Base-by-base conservation (phyloP, 1,140 invertebrate genomes). In the Bombus affinis region DNA sequence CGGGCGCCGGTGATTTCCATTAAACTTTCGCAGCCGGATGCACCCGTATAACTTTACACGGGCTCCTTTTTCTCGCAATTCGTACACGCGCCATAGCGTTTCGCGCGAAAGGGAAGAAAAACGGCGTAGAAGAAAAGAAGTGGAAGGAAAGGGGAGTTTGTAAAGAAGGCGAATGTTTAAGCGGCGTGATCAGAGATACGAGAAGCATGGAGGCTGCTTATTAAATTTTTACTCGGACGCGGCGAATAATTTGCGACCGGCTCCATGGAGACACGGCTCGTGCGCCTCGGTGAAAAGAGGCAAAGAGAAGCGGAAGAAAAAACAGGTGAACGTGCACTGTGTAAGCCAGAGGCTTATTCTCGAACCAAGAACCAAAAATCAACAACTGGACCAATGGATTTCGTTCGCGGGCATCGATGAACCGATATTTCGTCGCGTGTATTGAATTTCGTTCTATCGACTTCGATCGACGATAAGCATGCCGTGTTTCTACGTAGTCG, bases 191-290 rank as follows among this genome's bases (percentile, higher is more conserved):
- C 76, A 25, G 37, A 84, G 76, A 84, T 84, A 84, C 53, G 32
- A 9, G 42, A 66, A 47, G 68, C 82, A 4, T 9, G 44, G 4
- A 22, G 74, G 47, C 35, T 79, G 83, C 53, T 84, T 84, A 84
- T 84, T 84, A 84, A 84, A 84, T 79, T 72, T 80, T 79, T 78
- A 72, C 53, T 59, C 4, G 76, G 53, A n/a, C 68, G 35, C 82
- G 66, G 32, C 53, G 83, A 77, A 84, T 84, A 80, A 84, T 72
- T 84, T 80, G 76, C 76, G 66, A 35, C 35, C 47, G 70, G 25
- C 37, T 37, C 13, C n/a, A 35, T n/a, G 65, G 28, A 42, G 71
- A 82, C 80, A 37, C 66, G 32, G 35, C 13, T 15, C 25, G 44
- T 22, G 37, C 35, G 47, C n/a, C 47, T 2, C 39, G 62, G 35